Conservation (phyloP, 2,888 invertebrate genomes). For the Falcaria lacertinaria region DNA sequence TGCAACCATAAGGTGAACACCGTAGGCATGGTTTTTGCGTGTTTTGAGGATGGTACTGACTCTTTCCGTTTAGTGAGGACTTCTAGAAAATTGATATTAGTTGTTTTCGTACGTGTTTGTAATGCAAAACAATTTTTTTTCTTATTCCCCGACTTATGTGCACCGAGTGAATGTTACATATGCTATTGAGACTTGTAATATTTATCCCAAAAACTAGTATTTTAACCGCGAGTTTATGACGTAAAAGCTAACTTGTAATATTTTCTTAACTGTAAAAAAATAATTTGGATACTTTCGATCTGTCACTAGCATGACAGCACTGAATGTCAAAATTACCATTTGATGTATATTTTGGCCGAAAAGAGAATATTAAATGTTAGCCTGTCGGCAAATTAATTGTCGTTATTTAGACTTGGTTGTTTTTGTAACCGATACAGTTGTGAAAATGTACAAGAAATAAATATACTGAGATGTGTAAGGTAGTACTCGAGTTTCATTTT, state of each 20-base stretch:
- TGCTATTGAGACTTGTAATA: constrained; percentile 13
- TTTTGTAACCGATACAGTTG: constrained; percentile 60
- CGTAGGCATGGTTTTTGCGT: constrained; percentile 20
- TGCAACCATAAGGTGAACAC: constrained; percentile 6
- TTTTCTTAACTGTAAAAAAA: not conserved
- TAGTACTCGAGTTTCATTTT: constrained; percentile 67
- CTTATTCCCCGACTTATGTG: constrained; percentile 20
- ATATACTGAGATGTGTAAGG: constrained; percentile 55
- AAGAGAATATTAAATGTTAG: constrained; percentile 5
- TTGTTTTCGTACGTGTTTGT: constrained; percentile 30
- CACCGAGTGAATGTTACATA: constrained; percentile 7
- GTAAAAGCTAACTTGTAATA: not conserved
- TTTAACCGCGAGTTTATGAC: not conserved
- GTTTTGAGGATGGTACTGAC: constrained; percentile 51
- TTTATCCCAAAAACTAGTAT: constrained; percentile 10
- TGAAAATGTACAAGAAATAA: constrained; percentile 74
- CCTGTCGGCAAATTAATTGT: no score
- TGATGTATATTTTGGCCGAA: not conserved
- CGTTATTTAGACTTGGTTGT: constrained; percentile 45
- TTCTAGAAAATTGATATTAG: constrained; percentile 50
- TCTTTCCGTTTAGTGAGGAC: constrained; percentile 41
- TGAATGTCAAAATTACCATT: not conserved
- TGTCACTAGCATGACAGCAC: not conserved
- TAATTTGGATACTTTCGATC: not conserved
- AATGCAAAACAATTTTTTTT: constrained; percentile 25